These are phyloP conservation scores for Myathropa florea DNA, from an alignment of 2,888 invertebrate species.

Conservation along the genomic window DNA sequence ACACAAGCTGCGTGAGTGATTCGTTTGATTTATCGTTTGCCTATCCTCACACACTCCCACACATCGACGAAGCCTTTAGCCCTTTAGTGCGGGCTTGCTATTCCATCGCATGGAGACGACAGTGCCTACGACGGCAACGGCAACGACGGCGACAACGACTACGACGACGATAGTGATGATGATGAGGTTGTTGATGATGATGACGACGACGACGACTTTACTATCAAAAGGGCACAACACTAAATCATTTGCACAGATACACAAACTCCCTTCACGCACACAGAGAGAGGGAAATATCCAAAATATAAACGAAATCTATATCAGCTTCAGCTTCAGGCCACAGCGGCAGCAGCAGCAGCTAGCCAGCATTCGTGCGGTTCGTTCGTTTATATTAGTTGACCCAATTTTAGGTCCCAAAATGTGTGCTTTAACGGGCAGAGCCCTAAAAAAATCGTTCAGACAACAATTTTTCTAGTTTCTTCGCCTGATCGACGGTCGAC, in stretches of 20 bases:
- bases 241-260: slow-evolving; percentile 61
- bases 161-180: background rate
- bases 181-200: background rate
- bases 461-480: slow-evolving; percentile 70
- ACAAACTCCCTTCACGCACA: slow-evolving; percentile 25
- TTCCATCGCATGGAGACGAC: background rate
- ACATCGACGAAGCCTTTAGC: slow-evolving; percentile 36
- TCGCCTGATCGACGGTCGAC: slow-evolving; percentile 40
- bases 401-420: slow-evolving; percentile 68
- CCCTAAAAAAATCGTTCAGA: slow-evolving; percentile 64
- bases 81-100: slow-evolving; percentile 46
- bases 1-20: background rate
- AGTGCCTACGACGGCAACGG: background rate
- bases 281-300: background rate
- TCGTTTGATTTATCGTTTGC: too few relatives aligned
- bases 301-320: slow-evolving; percentile 51
- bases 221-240: slow-evolving; percentile 67
- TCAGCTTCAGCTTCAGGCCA: slow-evolving; percentile 40
- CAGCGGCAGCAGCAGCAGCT: background rate
- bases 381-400: slow-evolving; percentile 66
- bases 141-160: background rate
- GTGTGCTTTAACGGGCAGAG: slow-evolving; percentile 57
- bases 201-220: background rate
- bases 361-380: slow-evolving; percentile 1
- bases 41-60: background rate